A percentile compares a stretch with the other conserved stretches of the same genome.
Conservation (phyloP, 2,797 vertebrate species). For the Chelidonichthys spinosus region DNA sequence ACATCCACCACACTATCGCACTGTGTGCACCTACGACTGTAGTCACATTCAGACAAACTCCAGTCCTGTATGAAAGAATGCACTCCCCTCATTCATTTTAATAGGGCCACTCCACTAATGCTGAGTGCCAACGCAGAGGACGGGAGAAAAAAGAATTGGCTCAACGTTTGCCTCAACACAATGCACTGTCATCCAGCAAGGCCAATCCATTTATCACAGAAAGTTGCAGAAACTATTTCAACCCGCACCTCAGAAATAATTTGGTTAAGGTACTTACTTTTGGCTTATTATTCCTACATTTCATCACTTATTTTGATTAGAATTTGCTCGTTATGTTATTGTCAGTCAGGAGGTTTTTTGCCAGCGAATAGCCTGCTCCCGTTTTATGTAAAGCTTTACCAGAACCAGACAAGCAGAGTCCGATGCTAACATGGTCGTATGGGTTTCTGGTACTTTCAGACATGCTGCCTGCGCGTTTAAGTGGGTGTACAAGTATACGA, state of each 20-base stretch:
- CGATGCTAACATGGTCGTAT: background rate
- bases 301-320: background rate
- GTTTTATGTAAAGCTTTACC: constrained; percentile 3
- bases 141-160: background rate
- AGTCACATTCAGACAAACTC: background rate
- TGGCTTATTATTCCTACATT: background rate
- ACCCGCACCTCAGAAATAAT: background rate
- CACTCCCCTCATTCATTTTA: background rate
- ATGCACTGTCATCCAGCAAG: background rate
- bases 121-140: background rate
- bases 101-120: background rate
- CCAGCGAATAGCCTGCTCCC: background rate
- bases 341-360: constrained; percentile 1
- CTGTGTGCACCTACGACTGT: background rate
- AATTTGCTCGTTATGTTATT: background rate
- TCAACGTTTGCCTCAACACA: background rate
- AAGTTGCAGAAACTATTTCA: background rate
- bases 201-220: background rate
- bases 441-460: background rate
- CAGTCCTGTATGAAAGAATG: background rate
- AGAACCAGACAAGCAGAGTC: constrained; percentile 8
- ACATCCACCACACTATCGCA: background rate
- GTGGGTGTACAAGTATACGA: constrained; percentile 18
- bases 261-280: background rate
- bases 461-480: constrained; percentile 3